Evolutionary conservation across 2,113 vertebrate genomes (phyloP).

Genomic region (Isichthys henryi): DNA sequence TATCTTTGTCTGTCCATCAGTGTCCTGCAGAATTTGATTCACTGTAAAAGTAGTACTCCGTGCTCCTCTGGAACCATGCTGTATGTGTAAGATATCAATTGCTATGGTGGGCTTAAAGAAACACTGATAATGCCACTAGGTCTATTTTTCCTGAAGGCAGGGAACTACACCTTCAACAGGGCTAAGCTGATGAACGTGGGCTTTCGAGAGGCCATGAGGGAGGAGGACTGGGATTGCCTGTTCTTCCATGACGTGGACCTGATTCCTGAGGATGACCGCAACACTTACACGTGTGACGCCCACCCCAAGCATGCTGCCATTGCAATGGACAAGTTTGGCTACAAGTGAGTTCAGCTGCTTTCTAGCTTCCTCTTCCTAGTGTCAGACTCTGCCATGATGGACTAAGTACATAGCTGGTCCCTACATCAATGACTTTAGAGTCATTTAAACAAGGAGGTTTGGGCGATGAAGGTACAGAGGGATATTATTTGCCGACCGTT

Average conservation of each 20-base stretch:
- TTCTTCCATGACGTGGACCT: slow-evolving; percentile 77
- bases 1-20: too few species aligned
- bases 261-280: slow-evolving; percentile 71
- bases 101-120: background rate
- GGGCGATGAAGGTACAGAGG: background rate
- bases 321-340: slow-evolving; percentile 77
- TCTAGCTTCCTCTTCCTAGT: background rate
- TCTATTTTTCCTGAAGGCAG: slow-evolving; percentile 46
- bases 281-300: slow-evolving; percentile 60
- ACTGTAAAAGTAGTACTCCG: background rate
- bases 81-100: background rate
- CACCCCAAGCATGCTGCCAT: slow-evolving; percentile 69
- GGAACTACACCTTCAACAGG: slow-evolving; percentile 63
- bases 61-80: background rate
- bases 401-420: background rate
- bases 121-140: background rate
- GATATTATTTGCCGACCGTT: too few species aligned
- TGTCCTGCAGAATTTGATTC: background rate
- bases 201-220: slow-evolving; percentile 74
- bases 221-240: slow-evolving; percentile 72
- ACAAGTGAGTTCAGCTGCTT: slow-evolving; percentile 56
- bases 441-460: background rate
- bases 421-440: background rate
- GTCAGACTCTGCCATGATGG: background rate
- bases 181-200: slow-evolving; percentile 71